Conservation (phyloP, 2,888 invertebrate genomes). For the Mongoloraphidia duomilia region DNA sequence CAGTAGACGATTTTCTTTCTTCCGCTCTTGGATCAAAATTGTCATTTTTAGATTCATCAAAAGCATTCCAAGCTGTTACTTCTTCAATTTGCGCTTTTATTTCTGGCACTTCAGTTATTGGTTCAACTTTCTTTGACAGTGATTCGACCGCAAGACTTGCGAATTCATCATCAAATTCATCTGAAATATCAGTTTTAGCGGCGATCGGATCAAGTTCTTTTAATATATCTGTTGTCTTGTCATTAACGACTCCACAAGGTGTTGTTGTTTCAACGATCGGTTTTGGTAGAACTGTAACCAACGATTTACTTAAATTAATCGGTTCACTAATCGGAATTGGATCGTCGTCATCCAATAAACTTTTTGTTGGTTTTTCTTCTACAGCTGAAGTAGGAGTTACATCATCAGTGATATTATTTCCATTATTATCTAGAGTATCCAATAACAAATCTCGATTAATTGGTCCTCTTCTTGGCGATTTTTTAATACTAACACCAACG, state of each 20-base stretch:
- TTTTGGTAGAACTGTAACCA: constrained; percentile 39
- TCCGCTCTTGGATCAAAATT: constrained; percentile 52
- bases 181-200: constrained; percentile 19
- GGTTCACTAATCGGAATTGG: constrained; percentile 50
- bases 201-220: constrained; percentile 38
- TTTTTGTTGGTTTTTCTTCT: constrained; percentile 30
- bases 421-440: constrained; percentile 40
- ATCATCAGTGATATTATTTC: constrained; percentile 8
- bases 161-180: constrained; percentile 63
- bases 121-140: constrained; percentile 40
- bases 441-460: constrained; percentile 51
- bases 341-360: constrained; percentile 60
- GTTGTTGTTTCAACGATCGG: constrained; percentile 27
- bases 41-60: constrained; percentile 36
- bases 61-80: constrained; percentile 49
- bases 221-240: constrained; percentile 16
- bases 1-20: constrained; percentile 30
- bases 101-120: constrained; percentile 27
- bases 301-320: constrained; percentile 53
- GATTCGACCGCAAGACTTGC: constrained; percentile 66
- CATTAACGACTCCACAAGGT: constrained; percentile 18
- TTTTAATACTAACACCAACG: constrained; percentile 42
- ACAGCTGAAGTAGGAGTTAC: constrained; percentile 7
- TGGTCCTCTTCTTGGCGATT: constrained; percentile 33
- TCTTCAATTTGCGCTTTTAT: constrained; percentile 29